Percentiles rank a stretch among this genome's conserved stretches.
Evolutionary conservation across 2,113 vertebrate genomes (phyloP).

Genomic region (Phyllopteryx taeniolatus): DNA sequence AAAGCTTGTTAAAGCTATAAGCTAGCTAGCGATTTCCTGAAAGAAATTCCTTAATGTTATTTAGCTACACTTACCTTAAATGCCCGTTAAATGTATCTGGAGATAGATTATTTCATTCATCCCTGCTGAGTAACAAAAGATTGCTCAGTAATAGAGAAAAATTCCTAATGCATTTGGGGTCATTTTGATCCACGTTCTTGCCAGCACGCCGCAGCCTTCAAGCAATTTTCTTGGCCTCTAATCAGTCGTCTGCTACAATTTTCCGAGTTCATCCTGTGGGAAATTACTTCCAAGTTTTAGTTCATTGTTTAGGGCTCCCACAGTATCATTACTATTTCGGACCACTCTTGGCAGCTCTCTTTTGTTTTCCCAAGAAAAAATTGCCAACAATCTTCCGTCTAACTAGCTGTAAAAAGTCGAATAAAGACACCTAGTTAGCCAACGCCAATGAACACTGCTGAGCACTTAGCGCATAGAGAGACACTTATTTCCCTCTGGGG

Average conservation of each 20-base stretch:
- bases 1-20: background rate
- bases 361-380: background rate
- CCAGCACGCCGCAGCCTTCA: background rate
- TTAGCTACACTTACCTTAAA: background rate
- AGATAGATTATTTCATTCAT: background rate
- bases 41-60: background rate
- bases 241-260: background rate
- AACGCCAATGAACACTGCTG: background rate
- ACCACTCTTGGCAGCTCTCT: background rate
- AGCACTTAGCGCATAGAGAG: background rate
- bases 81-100: background rate
- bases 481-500: background rate
- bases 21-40: background rate
- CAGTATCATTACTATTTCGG: constrained; percentile 8
- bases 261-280: background rate
- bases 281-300: constrained; percentile 1
- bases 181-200: background rate
- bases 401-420: background rate
- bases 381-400: background rate
- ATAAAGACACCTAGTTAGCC: background rate
- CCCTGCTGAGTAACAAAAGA: background rate
- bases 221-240: constrained; percentile 2
- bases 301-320: constrained; percentile 9
- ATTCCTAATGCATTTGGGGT: background rate
- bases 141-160: no score